Conservation (phyloP, 1,140 invertebrate species). For the Paracyclopina nana region DNA sequence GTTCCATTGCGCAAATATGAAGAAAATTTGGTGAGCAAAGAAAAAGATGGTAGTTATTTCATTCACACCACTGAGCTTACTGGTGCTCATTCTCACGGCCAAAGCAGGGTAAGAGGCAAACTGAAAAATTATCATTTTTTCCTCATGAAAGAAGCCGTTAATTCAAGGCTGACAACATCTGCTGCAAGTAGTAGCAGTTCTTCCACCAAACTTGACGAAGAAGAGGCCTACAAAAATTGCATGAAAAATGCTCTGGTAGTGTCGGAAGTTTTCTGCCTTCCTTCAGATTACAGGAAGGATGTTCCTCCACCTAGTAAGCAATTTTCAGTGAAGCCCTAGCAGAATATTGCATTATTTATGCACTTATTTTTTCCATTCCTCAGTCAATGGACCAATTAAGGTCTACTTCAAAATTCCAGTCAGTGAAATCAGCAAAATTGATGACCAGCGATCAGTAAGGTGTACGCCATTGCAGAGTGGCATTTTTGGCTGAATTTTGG, state of each 20-base stretch:
- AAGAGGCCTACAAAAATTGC: conserved; percentile 7
- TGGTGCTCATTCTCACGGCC: not conserved
- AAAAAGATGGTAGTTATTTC: too few species aligned
- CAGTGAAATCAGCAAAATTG: conserved; percentile 14
- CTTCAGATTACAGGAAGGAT: conserved; percentile 13
- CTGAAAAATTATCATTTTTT: not conserved
- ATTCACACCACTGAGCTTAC: not conserved
- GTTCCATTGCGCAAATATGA: too few species aligned
- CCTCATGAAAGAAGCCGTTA: too few species aligned
- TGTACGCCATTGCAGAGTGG: too few species aligned
- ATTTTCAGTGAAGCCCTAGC: not conserved
- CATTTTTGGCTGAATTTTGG: not conserved
- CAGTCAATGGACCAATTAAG: conserved; percentile 10
- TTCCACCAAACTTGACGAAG: too few species aligned
- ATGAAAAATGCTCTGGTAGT: conserved; percentile 9
- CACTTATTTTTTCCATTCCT: conserved; percentile 4
- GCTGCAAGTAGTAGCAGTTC: too few species aligned
- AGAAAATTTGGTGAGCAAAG: too few species aligned
- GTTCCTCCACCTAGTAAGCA: conserved; percentile 16
- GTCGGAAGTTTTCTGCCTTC: conserved; percentile 15
- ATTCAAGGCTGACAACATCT: too few species aligned
- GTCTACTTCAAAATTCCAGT: conserved; percentile 14
- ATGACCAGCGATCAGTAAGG: conserved; percentile 16
- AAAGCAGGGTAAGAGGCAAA: not conserved
- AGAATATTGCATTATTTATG: not conserved